Evolutionary conservation across 2,888 invertebrate genomes (phyloP).

Genomic region (Luperina testacea): DNA sequence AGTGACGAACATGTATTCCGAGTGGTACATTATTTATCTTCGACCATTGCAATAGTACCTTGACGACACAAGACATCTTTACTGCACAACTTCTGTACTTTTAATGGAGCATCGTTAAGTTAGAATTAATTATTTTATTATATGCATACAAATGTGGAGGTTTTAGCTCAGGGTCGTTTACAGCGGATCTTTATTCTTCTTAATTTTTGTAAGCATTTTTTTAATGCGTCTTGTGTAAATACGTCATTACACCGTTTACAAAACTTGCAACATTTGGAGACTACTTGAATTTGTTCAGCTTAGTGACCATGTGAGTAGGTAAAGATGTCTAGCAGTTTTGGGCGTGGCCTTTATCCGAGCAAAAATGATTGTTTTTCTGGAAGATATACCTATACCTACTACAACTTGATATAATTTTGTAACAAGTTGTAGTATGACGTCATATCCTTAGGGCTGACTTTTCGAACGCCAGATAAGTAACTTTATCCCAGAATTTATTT

Average conservation of each 20-base stretch:
- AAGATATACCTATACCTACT: background rate
- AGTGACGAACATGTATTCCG: conserved; percentile 54
- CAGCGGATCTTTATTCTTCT: conserved; percentile 46
- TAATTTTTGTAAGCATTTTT: conserved; percentile 33
- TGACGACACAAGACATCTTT: conserved; percentile 70
- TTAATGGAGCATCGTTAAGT: conserved; percentile 72
- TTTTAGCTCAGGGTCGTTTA: conserved; percentile 74
- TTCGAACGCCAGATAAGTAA: background rate
- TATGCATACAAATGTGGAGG: conserved; percentile 62
- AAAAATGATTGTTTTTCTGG: background rate
- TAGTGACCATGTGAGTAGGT: background rate
- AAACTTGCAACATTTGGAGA: background rate
- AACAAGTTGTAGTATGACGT: background rate
- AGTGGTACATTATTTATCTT: conserved; percentile 60
- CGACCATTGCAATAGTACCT: conserved; percentile 67
- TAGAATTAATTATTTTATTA: conserved; percentile 73
- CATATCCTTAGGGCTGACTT: background rate
- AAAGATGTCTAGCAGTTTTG: background rate
- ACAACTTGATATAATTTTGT: background rate
- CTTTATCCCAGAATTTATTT: no score
- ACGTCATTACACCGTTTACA: background rate
- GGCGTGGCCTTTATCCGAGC: no score
- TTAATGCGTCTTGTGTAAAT: conserved; percentile 26
- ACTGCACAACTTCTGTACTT: conserved; percentile 69
- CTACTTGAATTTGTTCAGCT: background rate